Base-by-base conservation (phyloP, 2,888 invertebrate species). In the Xestia rhomboidea region DNA sequence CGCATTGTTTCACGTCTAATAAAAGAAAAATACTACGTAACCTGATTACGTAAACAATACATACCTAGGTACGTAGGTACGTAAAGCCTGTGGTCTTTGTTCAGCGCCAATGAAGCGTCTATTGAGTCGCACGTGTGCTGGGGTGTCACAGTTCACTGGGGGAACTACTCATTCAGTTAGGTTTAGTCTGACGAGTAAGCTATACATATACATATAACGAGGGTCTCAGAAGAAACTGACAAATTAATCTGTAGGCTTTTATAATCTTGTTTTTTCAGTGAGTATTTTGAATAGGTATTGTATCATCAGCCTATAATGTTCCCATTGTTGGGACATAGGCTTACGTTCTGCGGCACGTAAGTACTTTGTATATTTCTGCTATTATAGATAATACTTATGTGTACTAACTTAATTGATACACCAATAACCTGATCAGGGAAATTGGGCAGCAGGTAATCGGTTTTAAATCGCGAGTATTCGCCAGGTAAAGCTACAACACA, bases 21-120 rank as follows among this genome's bases (percentile, higher is more conserved):
- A 72, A 67, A 67, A 63, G 34, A 30, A 57, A 64, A 79, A 69
- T 30, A 27, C n/a, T 54, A 46, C 66, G 1, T 77, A 66, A 77
- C 66, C 46, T 67, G 63, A 73, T 73, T 62, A 73, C 77, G 68
- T 69, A 54, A 63, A 70, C 54, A 80, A 62, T 80, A 66, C 66
- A 21, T 34, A 38, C 11, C 34, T 51, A 34, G 1, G 44, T 73
- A 15, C 46, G 21, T n/a, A n/a, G n/a, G n/a, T 64, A 66, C 27
- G 51, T 46, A 63, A 60, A 67, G 69, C 27, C 66, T 46, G 24
- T 27, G 41, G 49, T 77, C 82, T 82, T 82, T 82, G 82, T 82
- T 79, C 75, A 79, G 2, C 38, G 72, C 41, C 72, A 79, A 83
- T 82, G 82, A 79, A 79, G 79, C 82, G 75, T 84, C 62, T 34